phyloP scores from a whole-genome alignment of 2,113 vertebrate species.

The Festucalex cinctus region DNA sequence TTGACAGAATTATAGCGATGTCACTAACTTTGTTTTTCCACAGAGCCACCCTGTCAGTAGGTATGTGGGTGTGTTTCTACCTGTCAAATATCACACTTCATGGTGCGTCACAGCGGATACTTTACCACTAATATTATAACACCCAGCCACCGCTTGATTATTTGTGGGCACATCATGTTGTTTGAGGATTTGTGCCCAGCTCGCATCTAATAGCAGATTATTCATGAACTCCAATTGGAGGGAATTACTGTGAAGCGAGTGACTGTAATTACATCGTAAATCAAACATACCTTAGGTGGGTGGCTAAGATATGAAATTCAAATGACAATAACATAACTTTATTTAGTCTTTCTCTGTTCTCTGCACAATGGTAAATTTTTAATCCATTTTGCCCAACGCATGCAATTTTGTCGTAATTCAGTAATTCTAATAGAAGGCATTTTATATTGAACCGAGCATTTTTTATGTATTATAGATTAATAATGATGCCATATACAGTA shows the following conservation, averaged over 20 bases:
- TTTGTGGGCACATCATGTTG: slow-evolving; percentile 53
- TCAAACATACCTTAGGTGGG: slow-evolving; percentile 46
- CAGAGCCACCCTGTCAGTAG: slow-evolving; percentile 20
- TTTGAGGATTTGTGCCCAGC: slow-evolving; percentile 52
- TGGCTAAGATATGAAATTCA: slow-evolving; percentile 36
- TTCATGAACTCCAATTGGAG: slow-evolving; percentile 51
- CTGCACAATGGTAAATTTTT: slow-evolving; percentile 5
- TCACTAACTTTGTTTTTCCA: slow-evolving; percentile 51
- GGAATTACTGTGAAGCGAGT: slow-evolving; percentile 46
- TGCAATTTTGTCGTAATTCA: neutral
- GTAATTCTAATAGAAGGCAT: neutral
- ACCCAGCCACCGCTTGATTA: slow-evolving; percentile 46
- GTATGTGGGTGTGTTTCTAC: slow-evolving; percentile 51
- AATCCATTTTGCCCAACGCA: slow-evolving; percentile 6
- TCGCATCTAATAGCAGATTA: slow-evolving; percentile 51
- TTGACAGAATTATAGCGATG: slow-evolving; percentile 47
- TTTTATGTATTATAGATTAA: neutral
- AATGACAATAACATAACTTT: slow-evolving; percentile 25
- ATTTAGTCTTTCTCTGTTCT: slow-evolving; percentile 28
- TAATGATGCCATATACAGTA: neutral
- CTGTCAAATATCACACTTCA: slow-evolving; percentile 42
- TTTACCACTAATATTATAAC: slow-evolving; percentile 45
- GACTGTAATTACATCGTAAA: slow-evolving; percentile 50
- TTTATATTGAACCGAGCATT: neutral
- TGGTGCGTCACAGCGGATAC: slow-evolving; percentile 36